These are phyloP conservation scores for Bursaphelenchus mucronatus DNA, from an alignment of 1,140 invertebrate genomes.

Conservation along the genomic window DNA sequence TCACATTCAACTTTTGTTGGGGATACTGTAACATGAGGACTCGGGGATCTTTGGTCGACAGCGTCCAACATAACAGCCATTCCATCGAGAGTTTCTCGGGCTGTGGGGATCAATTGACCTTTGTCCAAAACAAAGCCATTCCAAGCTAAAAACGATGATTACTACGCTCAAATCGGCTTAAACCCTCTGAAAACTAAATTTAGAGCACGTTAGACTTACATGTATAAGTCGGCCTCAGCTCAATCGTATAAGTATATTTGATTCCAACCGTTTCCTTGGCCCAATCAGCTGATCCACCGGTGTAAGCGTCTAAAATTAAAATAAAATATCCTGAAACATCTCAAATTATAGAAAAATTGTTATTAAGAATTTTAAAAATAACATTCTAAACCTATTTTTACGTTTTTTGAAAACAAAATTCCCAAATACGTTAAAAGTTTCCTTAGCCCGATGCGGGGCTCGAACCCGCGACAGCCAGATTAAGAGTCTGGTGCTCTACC, in stretches of 20 bases:
- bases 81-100: constrained; percentile 71
- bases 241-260: constrained; percentile 21
- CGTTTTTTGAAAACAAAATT: background rate
- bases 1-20: too few species aligned
- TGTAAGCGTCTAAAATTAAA: constrained; percentile 53
- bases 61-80: constrained; percentile 60
- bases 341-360: background rate
- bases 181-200: background rate
- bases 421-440: background rate
- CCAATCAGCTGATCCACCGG: constrained; percentile 57
- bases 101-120: constrained; percentile 69
- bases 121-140: constrained; percentile 64
- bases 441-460: constrained; percentile 58
- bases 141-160: constrained; percentile 37
- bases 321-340: background rate
- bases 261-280: constrained; percentile 37
- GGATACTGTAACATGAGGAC: too few species aligned
- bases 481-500: constrained; percentile 61
- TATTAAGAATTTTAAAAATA: too few species aligned
- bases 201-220: too few species aligned
- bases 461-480: constrained; percentile 61
- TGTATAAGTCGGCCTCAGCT: background rate
- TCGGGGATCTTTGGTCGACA: constrained; percentile 16
- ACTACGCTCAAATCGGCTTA: background rate
- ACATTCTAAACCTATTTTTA: constrained; percentile 1